Conservation (phyloP, 2,797 vertebrate species). For the Rhinichthys osculus region DNA sequence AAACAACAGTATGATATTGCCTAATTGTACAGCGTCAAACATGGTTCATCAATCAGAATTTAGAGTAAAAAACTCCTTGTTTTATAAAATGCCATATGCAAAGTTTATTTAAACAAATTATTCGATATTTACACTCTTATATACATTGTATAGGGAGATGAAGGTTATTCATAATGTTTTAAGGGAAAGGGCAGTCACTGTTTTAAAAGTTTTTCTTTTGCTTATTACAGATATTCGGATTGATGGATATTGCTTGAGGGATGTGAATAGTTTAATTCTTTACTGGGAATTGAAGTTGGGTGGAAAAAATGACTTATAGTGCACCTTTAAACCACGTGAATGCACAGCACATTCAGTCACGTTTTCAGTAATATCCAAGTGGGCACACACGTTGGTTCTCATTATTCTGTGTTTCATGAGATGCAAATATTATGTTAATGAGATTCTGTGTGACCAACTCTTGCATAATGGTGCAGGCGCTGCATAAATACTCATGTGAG, state of each 20-base stretch:
- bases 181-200: background rate
- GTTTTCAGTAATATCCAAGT: conserved; percentile 21
- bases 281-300: background rate
- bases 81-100: background rate
- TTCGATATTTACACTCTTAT: background rate
- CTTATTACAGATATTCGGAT: background rate
- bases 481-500: conserved; percentile 48
- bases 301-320: conserved; percentile 5
- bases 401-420: conserved; percentile 35
- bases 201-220: background rate
- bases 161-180: conserved; percentile 3
- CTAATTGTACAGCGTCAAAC: background rate
- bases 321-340: background rate
- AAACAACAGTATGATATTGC: background rate
- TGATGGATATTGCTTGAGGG: background rate
- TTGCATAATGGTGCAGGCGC: conserved; percentile 47
- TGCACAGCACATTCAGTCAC: background rate
- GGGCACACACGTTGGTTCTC: conserved; percentile 16
- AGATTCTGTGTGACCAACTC: conserved; percentile 43
- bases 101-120: background rate
- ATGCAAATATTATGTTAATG: conserved; percentile 47
- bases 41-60: background rate
- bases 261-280: background rate
- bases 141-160: background rate
- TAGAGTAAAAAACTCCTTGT: background rate